Base-by-base conservation (phyloP, 2,113 vertebrate genomes). In the Hiodon alosoides region DNA sequence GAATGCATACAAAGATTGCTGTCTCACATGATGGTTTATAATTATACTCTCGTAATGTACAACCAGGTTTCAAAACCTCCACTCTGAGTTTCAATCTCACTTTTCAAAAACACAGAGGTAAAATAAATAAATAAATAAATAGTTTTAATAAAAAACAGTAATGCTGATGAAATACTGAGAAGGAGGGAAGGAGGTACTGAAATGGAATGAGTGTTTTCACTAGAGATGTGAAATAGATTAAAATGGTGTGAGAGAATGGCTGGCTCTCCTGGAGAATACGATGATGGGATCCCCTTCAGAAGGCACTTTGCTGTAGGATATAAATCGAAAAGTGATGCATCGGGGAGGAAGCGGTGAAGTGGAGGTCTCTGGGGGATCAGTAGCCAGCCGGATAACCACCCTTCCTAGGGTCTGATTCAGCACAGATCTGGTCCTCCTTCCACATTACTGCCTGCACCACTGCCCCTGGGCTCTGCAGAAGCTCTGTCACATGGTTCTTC, bases 341-440 rank as follows among this genome's bases (percentile, higher is more conserved):
- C 70, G 71, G 53, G n/a, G 67, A 67, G 7, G 50, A 48, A 50
- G 2, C n/a, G 6, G n/a, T 7, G 67, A n/a, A 59, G 4, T 11
- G 7, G 7, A 4, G 17, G 17, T 31, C 9, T 52, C 9, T 17
- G 10, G 10, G 3, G 0, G 9, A 7, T 92, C 82, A 93, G 82
- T 93, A 93, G 50, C 92, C 92, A 0, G 87, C 89, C 2, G 90
- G 89, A 65, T 88, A 88, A 73, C 91, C 90, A 76, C 90, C 89
- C 86, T 91, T 93, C 75, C 91, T 84, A 66, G 81, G 83, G 79
- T 89, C 86, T 0, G 86, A 89, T 79, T 85, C 83, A 0, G 87
- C 85, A 62, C 75, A 84, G 65, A 79, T 79, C 31, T 0, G 75
- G 48, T 81, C 60, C 10, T 60, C 65, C 75, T 86, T 82, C 31